Evolutionary conservation across 2,888 invertebrate species (phyloP).

Genomic region (Drosophila nr. perissopoda): DNA sequence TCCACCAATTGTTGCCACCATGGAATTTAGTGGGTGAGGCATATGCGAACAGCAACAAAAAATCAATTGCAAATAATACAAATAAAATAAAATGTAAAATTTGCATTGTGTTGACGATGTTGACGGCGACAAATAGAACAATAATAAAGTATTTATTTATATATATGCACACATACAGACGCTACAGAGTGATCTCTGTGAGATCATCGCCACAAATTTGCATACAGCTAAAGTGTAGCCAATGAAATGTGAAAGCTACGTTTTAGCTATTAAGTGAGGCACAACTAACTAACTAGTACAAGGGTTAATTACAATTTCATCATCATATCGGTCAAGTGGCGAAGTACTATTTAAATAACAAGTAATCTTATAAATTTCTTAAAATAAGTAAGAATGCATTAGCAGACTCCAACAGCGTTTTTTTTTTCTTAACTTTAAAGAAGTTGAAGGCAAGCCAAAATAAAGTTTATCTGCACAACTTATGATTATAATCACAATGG

Average conservation of each 20-base stretch:
- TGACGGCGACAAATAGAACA: conserved; percentile 17
- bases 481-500: conserved; percentile 18
- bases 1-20: conserved; percentile 34
- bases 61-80: conserved; percentile 60
- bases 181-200: conserved; percentile 60
- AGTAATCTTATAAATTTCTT: neutral
- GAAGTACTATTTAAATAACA: neutral
- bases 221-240: conserved; percentile 18
- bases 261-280: conserved; percentile 7
- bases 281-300: neutral
- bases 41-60: conserved; percentile 18
- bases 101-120: conserved; percentile 16
- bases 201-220: conserved; percentile 65
- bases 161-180: conserved; percentile 22
- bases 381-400: too few species aligned
- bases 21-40: conserved; percentile 28
- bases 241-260: conserved; percentile 13
- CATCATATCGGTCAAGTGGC: neutral
- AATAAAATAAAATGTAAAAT: conserved; percentile 53
- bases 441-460: conserved; percentile 35
- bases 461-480: conserved; percentile 1
- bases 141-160: conserved; percentile 37
- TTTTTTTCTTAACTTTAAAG: neutral
- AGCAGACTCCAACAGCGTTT: neutral
- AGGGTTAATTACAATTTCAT: neutral